phyloP scores from a whole-genome alignment of 2,888 invertebrate species.

The Tachina lurida region DNA sequence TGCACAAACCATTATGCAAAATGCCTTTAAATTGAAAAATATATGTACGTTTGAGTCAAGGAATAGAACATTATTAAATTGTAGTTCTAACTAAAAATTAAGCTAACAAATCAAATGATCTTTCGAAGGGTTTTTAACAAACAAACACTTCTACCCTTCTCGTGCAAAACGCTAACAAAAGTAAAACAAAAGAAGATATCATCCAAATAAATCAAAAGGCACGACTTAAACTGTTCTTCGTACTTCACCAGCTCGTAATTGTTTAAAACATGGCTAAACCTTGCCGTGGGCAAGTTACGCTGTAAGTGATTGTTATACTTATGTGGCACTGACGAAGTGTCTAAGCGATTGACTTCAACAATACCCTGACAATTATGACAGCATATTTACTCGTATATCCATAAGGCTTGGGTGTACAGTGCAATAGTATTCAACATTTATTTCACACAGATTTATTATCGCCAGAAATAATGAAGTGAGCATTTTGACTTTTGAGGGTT shows the following conservation, averaged over 20 bases:
- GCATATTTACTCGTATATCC: not conserved
- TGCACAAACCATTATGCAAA: too few relatives aligned
- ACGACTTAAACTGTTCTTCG: conserved; percentile 25
- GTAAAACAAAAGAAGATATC: conserved; percentile 25
- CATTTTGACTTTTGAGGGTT: conserved; percentile 57
- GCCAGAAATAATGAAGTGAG: conserved; percentile 44
- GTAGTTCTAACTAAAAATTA: conserved; percentile 9
- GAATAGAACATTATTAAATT: conserved; percentile 33
- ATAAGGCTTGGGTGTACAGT: conserved; percentile 39
- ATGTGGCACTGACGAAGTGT: conserved; percentile 37
- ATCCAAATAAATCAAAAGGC: conserved; percentile 72
- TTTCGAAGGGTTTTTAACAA: not conserved
- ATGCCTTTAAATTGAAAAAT: too few relatives aligned
- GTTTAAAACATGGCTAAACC: not conserved
- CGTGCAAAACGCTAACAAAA: not conserved
- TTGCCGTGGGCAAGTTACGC: not conserved
- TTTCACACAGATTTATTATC: conserved; percentile 44
- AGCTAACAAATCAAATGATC: conserved; percentile 30
- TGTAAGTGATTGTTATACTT: not conserved
- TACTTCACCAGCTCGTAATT: conserved; percentile 42
- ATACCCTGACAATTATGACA: not conserved
- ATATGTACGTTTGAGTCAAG: not conserved
- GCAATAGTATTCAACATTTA: conserved; percentile 34
- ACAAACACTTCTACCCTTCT: not conserved
- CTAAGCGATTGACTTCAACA: conserved; percentile 27